These are phyloP conservation scores for Drosophila suboccidentalis DNA, from an alignment of 2,888 invertebrate genomes.

Conservation along the genomic window DNA sequence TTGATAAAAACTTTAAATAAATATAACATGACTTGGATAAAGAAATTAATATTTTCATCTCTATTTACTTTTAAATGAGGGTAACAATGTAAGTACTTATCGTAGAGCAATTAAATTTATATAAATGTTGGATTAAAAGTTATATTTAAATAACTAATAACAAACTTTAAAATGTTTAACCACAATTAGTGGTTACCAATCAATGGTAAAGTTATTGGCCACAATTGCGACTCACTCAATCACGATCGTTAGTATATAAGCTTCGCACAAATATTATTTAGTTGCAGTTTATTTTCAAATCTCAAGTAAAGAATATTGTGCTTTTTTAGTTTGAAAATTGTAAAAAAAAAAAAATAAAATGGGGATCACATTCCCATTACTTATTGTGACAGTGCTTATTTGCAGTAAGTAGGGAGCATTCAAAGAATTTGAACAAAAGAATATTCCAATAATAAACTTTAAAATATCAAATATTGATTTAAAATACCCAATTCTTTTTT, in stretches of 20 bases:
- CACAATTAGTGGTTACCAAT: not conserved
- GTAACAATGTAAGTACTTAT: not conserved
- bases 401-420: constrained; percentile 2
- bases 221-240: not conserved
- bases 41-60: not conserved
- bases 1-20: not conserved
- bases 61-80: not conserved
- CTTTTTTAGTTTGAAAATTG: not conserved
- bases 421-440: not conserved
- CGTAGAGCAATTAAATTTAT: not conserved
- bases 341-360: not conserved
- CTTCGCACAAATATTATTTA: not conserved
- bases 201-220: not conserved
- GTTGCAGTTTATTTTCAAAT: not conserved
- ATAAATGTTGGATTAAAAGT: not conserved
- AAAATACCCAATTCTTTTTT: too few relatives aligned
- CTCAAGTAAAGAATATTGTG: not conserved
- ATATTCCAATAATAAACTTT: not conserved
- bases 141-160: not conserved
- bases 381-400: constrained; percentile 3
- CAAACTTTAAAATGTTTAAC: not conserved
- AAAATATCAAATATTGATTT: too few relatives aligned
- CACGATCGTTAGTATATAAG: constrained; percentile 1
- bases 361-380: not conserved
- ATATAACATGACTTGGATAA: not conserved